phyloP scores from a whole-genome alignment of 1,140 invertebrate genomes.

The Aphis craccivora region DNA sequence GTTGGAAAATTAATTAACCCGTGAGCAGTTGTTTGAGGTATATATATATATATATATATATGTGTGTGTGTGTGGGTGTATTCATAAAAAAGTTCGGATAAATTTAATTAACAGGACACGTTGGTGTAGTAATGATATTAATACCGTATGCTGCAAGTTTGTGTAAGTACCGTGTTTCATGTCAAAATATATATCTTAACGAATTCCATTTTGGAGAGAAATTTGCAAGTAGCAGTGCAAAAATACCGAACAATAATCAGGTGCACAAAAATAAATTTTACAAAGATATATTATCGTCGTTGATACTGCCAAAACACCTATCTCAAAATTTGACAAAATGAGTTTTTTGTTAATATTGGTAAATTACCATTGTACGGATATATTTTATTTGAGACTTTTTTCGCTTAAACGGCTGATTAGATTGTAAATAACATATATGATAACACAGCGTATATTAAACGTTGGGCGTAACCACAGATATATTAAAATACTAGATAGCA shows the following conservation, averaged over 20 bases:
- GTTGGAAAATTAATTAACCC: background rate
- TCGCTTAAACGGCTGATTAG: background rate
- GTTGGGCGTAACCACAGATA: too few species aligned
- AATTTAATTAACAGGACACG: background rate
- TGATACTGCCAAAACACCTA: background rate
- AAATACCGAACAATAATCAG: background rate
- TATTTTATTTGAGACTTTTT: background rate
- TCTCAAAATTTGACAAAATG: constrained; percentile 23
- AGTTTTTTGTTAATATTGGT: background rate
- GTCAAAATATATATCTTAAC: background rate
- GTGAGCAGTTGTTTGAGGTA: background rate
- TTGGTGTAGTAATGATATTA: background rate
- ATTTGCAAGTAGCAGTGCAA: background rate
- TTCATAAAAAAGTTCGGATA: background rate
- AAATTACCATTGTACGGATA: background rate
- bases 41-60: too few species aligned
- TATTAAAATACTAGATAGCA: too few species aligned
- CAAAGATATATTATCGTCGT: background rate
- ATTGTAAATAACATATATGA: background rate
- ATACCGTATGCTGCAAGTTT: background rate
- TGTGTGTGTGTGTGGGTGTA: background rate
- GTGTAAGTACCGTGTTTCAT: background rate
- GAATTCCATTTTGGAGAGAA: background rate
- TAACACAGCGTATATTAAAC: background rate
- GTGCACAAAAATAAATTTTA: background rate